phyloP scores from a whole-genome alignment of 35 echinoderm and acorn worm species.

The Heliocidaris tuberculata region DNA sequence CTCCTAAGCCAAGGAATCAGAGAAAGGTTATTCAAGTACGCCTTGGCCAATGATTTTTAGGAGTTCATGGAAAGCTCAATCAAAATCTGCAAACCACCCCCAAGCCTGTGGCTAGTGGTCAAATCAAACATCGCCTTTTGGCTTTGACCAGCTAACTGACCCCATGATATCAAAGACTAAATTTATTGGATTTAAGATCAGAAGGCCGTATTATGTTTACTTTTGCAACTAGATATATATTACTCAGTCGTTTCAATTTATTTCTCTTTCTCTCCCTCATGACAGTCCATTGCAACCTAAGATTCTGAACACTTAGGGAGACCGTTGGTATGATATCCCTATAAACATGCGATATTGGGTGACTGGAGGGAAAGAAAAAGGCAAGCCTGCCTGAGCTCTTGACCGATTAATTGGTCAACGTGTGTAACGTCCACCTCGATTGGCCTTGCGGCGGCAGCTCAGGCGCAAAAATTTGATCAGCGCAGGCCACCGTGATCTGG shows the following conservation, averaged over 20 bases:
- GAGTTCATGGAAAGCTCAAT: constrained; percentile 1
- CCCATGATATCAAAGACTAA: constrained; percentile 14
- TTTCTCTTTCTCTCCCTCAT: constrained; percentile 26
- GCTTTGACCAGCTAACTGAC: constrained; percentile 28
- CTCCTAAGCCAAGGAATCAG: background rate
- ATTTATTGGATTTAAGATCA: constrained; percentile 43
- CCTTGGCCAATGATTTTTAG: background rate
- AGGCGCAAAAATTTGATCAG: constrained; percentile 10
- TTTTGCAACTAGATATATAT: constrained; percentile 41
- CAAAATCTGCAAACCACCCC: background rate
- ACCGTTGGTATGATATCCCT: background rate
- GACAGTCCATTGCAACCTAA: background rate
- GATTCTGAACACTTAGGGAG: background rate
- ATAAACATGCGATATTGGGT: background rate
- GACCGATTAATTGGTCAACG: constrained; percentile 31
- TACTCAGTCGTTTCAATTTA: constrained; percentile 2
- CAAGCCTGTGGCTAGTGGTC: constrained; percentile 6
- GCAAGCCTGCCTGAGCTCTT: background rate
- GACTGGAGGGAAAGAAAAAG: background rate
- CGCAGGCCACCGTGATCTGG: background rate
- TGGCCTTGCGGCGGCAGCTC: constrained; percentile 7
- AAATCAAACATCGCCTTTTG: constrained; percentile 4
- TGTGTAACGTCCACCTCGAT: constrained; percentile 35
- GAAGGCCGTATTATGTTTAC: constrained; percentile 36
- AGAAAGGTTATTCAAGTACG: background rate